These are phyloP conservation scores for Sepiola atlantica DNA, from an alignment of 2,888 invertebrate genomes.

Conservation along the genomic window DNA sequence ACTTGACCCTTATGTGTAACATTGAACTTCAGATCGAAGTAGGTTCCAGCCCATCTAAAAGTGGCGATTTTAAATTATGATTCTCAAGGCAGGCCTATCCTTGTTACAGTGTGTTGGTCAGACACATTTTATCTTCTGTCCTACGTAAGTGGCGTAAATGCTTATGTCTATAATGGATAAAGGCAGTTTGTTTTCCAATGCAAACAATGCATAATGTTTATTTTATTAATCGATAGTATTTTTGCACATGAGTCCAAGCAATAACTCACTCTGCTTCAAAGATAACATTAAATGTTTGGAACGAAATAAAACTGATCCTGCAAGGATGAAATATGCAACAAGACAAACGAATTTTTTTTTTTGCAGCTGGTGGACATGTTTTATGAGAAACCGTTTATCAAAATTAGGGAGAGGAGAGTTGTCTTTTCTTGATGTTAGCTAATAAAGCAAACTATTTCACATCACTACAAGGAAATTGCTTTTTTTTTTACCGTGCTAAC, in stretches of 20 bases:
- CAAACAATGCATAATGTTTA: background rate
- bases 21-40: too few species aligned
- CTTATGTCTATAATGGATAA: background rate
- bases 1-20: too few species aligned
- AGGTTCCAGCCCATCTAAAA: background rate
- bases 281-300: slow-evolving; percentile 32
- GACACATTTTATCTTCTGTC: background rate
- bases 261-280: background rate
- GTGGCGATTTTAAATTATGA: background rate
- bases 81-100: background rate
- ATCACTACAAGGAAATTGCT: background rate
- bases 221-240: background rate
- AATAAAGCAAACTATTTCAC: background rate
- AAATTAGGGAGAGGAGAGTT: background rate
- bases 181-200: background rate
- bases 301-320: background rate
- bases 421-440: background rate
- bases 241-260: background rate
- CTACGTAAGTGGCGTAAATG: background rate
- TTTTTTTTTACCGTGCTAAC: background rate
- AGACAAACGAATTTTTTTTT: background rate
- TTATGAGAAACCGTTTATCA: background rate
- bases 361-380: background rate
- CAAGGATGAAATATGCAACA: background rate
- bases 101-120: too few species aligned